A percentile compares a stretch with the other conserved stretches of the same genome.
Evolutionary conservation across 2,888 invertebrate genomes (phyloP).

Genomic region (Pegoplata infirma): DNA sequence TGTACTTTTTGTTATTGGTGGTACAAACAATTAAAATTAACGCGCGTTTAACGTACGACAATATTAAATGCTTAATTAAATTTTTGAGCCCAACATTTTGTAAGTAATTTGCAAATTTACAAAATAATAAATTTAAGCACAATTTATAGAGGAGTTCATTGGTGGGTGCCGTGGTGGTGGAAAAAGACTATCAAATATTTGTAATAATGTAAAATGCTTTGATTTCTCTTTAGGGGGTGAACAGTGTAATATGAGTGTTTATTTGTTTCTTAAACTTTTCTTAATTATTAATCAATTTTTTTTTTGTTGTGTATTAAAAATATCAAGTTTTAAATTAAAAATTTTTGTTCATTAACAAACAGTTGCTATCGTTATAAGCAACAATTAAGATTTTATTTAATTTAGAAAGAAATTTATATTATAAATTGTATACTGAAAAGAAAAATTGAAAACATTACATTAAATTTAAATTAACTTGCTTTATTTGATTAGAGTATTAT

Average conservation of each 20-base stretch:
- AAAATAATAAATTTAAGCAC: neutral
- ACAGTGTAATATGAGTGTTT: constrained; percentile 16
- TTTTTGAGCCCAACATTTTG: constrained; percentile 13
- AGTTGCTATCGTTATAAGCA: neutral
- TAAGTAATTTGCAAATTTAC: neutral
- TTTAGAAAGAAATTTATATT: neutral
- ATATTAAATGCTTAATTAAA: constrained; percentile 29
- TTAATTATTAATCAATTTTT: constrained; percentile 36
- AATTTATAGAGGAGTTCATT: neutral
- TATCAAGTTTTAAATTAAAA: constrained; percentile 35
- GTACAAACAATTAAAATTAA: neutral
- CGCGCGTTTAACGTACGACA: constrained; percentile 19
- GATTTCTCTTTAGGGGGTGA: neutral
- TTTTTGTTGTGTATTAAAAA: constrained; percentile 1
- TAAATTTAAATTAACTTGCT: no score
- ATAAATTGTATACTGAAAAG: neutral
- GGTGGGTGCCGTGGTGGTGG: neutral
- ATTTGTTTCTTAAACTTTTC: constrained; percentile 15
- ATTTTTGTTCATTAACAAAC: constrained; percentile 30
- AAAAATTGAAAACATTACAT: no score
- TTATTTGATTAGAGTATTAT: no score
- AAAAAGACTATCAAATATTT: neutral
- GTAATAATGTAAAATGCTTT: neutral
- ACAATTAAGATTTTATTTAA: no score
- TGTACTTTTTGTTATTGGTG: neutral